Percentiles rank a stretch among this genome's conserved stretches.
phyloP scores from a whole-genome alignment of 2,888 invertebrate species.

The Macrophya alboannulata region DNA sequence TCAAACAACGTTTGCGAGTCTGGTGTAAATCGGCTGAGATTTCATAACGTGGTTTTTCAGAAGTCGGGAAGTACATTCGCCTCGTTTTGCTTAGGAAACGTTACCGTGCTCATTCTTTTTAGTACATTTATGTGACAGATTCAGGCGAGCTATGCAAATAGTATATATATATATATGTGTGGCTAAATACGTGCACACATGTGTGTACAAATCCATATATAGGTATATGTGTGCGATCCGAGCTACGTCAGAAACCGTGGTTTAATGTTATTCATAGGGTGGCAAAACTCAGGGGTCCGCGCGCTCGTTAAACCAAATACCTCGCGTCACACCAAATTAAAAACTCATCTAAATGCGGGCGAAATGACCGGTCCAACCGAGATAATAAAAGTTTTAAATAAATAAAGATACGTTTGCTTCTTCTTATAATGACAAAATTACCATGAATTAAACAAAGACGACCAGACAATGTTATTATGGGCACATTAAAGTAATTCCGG shows the following conservation, averaged over 20 bases:
- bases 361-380: constrained; percentile 67
- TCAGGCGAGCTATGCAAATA: background rate
- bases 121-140: background rate
- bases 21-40: background rate
- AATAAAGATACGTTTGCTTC: constrained; percentile 69
- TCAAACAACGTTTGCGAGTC: background rate
- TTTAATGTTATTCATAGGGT: constrained; percentile 69
- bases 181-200: background rate
- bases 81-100: background rate
- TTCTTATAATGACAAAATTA: constrained; percentile 71
- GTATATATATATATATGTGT: background rate
- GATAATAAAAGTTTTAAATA: constrained; percentile 69
- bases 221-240: background rate
- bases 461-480: constrained; percentile 67
- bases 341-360: constrained; percentile 72
- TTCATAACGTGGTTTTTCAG: background rate
- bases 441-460: constrained; percentile 67
- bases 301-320: constrained; percentile 72
- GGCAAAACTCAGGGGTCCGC: constrained; percentile 61
- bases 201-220: background rate
- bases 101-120: background rate
- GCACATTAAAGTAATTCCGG: constrained; percentile 66
- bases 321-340: constrained; percentile 73
- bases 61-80: constrained; percentile 10
- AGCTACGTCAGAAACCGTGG: constrained; percentile 47